Evolutionary conservation across 2,888 invertebrate genomes (phyloP).

Genomic region (Gymnoscelis rufifasciata): DNA sequence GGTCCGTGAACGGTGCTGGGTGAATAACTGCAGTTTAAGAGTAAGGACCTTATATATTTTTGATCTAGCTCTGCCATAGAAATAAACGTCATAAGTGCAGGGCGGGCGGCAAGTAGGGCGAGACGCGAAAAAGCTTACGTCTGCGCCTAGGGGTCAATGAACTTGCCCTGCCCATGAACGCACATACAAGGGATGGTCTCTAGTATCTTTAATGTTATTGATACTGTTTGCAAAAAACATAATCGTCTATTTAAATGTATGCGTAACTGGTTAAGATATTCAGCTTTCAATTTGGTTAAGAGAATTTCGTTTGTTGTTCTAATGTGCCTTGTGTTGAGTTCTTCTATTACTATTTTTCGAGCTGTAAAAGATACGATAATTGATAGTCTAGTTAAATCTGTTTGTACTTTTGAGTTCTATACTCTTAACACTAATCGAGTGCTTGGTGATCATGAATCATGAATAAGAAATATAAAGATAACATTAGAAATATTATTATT

Average conservation of each 20-base stretch:
- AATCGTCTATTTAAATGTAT: neutral
- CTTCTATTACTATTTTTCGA: too few species aligned
- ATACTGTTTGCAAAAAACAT: constrained; percentile 48
- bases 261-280: too few species aligned
- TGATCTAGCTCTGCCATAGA: constrained; percentile 4
- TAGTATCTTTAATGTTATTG: constrained; percentile 52
- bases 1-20: constrained; percentile 18
- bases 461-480: too few species aligned
- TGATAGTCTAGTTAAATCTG: too few species aligned
- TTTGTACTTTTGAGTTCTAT: too few species aligned
- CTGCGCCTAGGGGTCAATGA: constrained; percentile 67
- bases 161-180: constrained; percentile 75
- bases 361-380: too few species aligned
- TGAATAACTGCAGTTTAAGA: constrained; percentile 2
- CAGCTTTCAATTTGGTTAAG: too few species aligned
- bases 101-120: constrained; percentile 73
- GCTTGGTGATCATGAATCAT: too few species aligned
- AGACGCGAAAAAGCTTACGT: constrained; percentile 68
- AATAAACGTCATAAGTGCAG: constrained; percentile 32
- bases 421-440: too few species aligned
- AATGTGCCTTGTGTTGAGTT: too few species aligned
- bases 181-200: constrained; percentile 57
- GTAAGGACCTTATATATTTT: constrained; percentile 6
- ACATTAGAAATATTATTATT: too few species aligned
- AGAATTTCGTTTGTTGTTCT: too few species aligned